Evolutionary conservation across 2,888 invertebrate species (phyloP), one percentile per base, ranked within the genome.

Genomic region (Trachelus troglodyta): DNA sequence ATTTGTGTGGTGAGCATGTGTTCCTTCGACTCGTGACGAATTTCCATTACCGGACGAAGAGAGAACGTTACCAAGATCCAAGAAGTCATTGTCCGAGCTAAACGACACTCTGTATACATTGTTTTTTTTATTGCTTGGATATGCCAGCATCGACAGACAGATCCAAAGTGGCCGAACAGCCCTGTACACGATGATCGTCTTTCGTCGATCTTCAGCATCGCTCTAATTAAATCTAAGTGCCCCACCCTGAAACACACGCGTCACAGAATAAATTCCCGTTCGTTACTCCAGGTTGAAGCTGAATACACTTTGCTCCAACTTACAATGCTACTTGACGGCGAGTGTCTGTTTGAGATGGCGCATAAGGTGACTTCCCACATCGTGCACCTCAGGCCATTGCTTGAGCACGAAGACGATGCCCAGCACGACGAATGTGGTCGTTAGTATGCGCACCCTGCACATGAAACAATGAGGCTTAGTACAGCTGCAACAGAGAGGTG

Each of bases 301-400:
- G 12, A 12, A 4, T 37, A 37, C 12, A 37, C 23, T 1, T 6
- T 40, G 40, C 23, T 23, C 15, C 23, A 69, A 89, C 88, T 90
- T 85, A 90, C 90, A 89, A 87, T 91, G 89, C 90, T 94, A 95
- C 90, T 95, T 95, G 89, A 95, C 95, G 87, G 96, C 95, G 83
- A 96, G 92, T 87, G 95, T 96, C 92, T 96, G 95, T 92, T 96
- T 96, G 88, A 96, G 94, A 87, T 96, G 94, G 86, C 95, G 94
- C 92, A 96, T 94, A 83, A 96, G 94, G 86, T 96, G 96, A 83
- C 95, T 95, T 33, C 96, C 96, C 83, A 97, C 95, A 88, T 96
- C 96, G 90, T 95, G 94, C 85, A 97, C 95, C 91, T 97, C 97
- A 77, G 97, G 97, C 97, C 97, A 97, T 90, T 97, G 97, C 90